phyloP scores from a whole-genome alignment of 2,888 invertebrate genomes.

The Eupithecia vulgata region DNA sequence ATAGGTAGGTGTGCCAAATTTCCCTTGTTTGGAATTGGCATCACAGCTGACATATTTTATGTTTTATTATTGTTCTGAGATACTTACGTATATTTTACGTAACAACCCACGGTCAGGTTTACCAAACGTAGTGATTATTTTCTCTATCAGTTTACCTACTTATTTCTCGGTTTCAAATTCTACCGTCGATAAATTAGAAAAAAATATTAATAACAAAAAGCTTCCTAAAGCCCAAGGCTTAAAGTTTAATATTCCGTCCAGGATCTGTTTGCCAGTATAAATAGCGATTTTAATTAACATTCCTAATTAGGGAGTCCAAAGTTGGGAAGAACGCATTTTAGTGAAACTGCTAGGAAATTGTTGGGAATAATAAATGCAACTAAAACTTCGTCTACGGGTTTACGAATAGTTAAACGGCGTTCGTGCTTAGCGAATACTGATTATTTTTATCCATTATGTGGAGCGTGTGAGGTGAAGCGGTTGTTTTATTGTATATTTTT shows the following conservation, averaged over 20 bases:
- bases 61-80: no score
- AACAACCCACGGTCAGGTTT: background rate
- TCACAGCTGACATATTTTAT: no score
- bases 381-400: conserved; percentile 10
- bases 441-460: background rate
- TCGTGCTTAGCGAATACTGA: background rate
- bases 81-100: no score
- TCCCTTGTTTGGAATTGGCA: no score
- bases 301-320: conserved; percentile 32
- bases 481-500: background rate
- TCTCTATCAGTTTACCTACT: background rate
- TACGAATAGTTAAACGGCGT: background rate
- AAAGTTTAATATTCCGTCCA: conserved; percentile 30
- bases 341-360: conserved; percentile 21
- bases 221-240: background rate
- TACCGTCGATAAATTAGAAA: background rate
- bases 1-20: no score
- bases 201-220: background rate
- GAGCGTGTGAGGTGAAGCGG: background rate
- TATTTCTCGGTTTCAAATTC: background rate
- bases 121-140: background rate
- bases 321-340: conserved; percentile 31
- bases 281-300: conserved; percentile 34
- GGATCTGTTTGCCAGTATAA: conserved; percentile 32
- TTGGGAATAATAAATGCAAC: conserved; percentile 19